A percentile compares a stretch with the other conserved stretches of the same genome.
These are phyloP conservation scores for Drosophila buzzatii DNA, from an alignment of 2,888 invertebrate genomes.

Conservation along the genomic window DNA sequence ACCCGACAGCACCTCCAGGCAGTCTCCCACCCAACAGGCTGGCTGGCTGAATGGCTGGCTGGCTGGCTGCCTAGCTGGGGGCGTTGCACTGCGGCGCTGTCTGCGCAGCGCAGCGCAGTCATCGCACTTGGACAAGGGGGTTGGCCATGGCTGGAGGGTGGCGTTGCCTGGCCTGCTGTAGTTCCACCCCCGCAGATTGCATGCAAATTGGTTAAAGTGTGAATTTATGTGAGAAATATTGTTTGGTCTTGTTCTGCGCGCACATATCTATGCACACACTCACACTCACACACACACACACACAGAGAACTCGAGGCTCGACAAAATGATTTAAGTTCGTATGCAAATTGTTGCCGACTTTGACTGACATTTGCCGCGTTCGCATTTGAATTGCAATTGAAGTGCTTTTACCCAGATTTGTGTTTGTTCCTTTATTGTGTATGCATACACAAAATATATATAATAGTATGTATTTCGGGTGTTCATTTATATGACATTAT, in stretches of 20 bases:
- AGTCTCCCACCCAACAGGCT: not conserved
- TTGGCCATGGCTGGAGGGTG: slow-evolving; percentile 9
- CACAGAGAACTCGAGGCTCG: slow-evolving; percentile 44
- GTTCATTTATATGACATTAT: slow-evolving; percentile 32
- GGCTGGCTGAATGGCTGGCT: slow-evolving; percentile 16
- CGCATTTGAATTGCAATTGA: slow-evolving; percentile 61
- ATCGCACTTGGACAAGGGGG: slow-evolving; percentile 12
- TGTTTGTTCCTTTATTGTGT: not conserved
- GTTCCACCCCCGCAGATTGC: slow-evolving; percentile 79
- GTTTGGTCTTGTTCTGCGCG: slow-evolving; percentile 82
- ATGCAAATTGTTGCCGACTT: slow-evolving; percentile 81
- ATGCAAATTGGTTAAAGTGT: slow-evolving; percentile 84
- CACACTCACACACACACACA: slow-evolving; percentile 19
- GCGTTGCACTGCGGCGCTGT: slow-evolving; percentile 66
- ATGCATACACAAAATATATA: not conserved
- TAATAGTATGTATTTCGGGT: slow-evolving; percentile 6
- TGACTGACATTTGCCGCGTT: slow-evolving; percentile 79
- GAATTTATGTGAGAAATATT: slow-evolving; percentile 85
- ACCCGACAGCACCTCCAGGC: slow-evolving; percentile 12
- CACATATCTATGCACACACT: slow-evolving; percentile 35
- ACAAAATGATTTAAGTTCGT: slow-evolving; percentile 82
- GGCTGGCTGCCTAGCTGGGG: slow-evolving; percentile 53
- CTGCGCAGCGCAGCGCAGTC: slow-evolving; percentile 55
- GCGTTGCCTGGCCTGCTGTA: slow-evolving; percentile 14
- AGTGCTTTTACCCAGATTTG: slow-evolving; percentile 18